A percentile compares a stretch with the other conserved stretches of the same genome.
Conservation (phyloP, 37 sponge, comb jelly and placozoan species). For the Ephydatia muelleri region DNA sequence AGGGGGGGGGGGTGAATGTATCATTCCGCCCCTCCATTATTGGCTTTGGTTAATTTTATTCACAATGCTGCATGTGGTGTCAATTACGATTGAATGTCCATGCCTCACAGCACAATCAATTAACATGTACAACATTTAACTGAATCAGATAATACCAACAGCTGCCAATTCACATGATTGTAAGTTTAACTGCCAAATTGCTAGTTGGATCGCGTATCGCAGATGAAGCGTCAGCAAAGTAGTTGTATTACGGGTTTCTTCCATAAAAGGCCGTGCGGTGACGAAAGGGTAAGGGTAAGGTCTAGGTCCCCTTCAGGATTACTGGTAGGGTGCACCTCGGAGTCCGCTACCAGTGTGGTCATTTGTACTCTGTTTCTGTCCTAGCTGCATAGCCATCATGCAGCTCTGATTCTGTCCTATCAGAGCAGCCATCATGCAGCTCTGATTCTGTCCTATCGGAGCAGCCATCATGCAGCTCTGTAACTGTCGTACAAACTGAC, state of each 20-base stretch:
- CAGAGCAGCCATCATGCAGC: background rate
- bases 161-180: background rate
- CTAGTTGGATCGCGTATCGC: background rate
- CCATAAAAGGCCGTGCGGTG: background rate
- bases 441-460: background rate
- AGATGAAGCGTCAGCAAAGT: background rate
- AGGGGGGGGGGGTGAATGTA: background rate
- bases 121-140: background rate
- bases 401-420: background rate
- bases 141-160: background rate
- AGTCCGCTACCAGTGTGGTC: background rate
- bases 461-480: background rate
- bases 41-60: background rate
- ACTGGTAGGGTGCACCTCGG: constrained; percentile 1
- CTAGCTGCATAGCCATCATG: background rate
- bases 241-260: background rate
- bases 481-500: background rate
- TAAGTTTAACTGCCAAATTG: background rate
- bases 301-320: background rate
- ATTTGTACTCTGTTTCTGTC: background rate
- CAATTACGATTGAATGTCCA: background rate
- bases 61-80: background rate
- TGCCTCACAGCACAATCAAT: background rate
- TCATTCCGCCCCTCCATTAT: background rate
- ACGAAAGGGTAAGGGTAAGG: background rate